Percentiles rank a stretch among this genome's conserved stretches.
phyloP scores from a whole-genome alignment of 2,113 vertebrate genomes.

The Brachypodius melanocephalos region DNA sequence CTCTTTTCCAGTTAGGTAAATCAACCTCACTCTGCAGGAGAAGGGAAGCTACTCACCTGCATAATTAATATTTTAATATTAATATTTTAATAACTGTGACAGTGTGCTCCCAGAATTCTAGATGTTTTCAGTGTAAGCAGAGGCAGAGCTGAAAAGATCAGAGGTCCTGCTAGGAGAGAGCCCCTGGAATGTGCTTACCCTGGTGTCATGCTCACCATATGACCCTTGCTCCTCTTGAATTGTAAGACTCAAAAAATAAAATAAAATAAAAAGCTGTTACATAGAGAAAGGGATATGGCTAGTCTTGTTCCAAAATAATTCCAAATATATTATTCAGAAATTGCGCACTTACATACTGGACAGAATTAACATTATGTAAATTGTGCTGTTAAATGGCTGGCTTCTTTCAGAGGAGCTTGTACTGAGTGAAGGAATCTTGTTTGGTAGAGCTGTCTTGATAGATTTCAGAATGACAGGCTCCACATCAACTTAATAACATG shows the following conservation, averaged over 20 bases:
- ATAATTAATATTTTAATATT: background rate
- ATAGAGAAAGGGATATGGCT: background rate
- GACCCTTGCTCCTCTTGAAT: background rate
- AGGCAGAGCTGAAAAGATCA: constrained; percentile 9
- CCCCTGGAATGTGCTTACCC: background rate
- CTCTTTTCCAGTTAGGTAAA: background rate
- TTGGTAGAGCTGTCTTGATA: constrained; percentile 6
- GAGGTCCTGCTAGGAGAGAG: background rate
- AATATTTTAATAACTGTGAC: background rate
- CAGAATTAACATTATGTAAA: background rate
- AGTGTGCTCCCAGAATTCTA: background rate
- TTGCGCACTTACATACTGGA: background rate
- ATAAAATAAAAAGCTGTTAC: background rate
- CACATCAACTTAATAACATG: background rate
- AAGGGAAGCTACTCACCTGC: background rate
- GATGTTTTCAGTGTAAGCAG: background rate
- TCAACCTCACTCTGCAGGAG: background rate
- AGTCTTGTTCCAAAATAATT: background rate
- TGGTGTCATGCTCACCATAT: background rate
- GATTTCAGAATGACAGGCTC: constrained; percentile 33
- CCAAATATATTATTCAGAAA: background rate
- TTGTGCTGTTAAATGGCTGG: background rate
- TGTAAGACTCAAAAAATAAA: background rate
- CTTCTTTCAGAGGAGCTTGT: constrained; percentile 5
- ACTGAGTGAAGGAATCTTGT: background rate